Evolutionary conservation across 35 echinoderm and acorn worm species (phyloP).

Genomic region (Strongylocentrotus purpuratus): DNA sequence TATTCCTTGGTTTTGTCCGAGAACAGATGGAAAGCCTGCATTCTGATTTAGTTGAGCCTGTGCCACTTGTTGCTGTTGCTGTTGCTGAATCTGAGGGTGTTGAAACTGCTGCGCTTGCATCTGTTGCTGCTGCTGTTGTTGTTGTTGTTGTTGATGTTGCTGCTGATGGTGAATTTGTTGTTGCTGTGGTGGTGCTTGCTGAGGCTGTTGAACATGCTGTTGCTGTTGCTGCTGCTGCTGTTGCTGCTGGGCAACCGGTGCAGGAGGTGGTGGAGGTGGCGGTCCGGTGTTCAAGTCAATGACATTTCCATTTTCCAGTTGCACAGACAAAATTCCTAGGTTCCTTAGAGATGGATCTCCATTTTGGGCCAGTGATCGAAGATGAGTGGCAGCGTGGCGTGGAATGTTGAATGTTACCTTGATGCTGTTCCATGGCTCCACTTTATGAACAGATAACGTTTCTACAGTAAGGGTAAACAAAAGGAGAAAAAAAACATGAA

Average conservation of each 20-base stretch:
- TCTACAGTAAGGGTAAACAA: background rate
- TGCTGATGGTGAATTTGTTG: slow-evolving; percentile 40
- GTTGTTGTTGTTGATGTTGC: slow-evolving; percentile 48
- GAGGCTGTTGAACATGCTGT: slow-evolving; percentile 22
- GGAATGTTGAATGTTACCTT: slow-evolving; percentile 96
- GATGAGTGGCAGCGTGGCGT: slow-evolving; percentile 78
- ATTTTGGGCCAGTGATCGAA: slow-evolving; percentile 78
- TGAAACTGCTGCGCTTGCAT: slow-evolving; percentile 18
- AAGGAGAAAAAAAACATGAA: background rate
- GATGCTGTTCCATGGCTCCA: slow-evolving; percentile 99
- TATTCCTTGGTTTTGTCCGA: slow-evolving; percentile 16
- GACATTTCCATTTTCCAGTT: slow-evolving; percentile 81
- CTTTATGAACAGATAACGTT: slow-evolving; percentile 45
- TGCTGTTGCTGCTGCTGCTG: background rate
- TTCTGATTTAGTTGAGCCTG: slow-evolving; percentile 28
- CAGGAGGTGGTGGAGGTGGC: slow-evolving; percentile 47
- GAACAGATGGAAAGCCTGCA: background rate
- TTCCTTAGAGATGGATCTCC: slow-evolving; percentile 81
- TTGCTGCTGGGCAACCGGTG: slow-evolving; percentile 41
- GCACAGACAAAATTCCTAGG: slow-evolving; percentile 90
- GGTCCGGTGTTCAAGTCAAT: slow-evolving; percentile 67
- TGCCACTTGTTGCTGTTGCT: slow-evolving; percentile 27
- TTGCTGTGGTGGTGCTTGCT: background rate
- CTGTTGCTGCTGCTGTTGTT: slow-evolving; percentile 22
- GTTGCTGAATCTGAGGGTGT: slow-evolving; percentile 16